Evolutionary conservation across 2,888 invertebrate species (phyloP).

Genomic region (Drosophila quinaria): DNA sequence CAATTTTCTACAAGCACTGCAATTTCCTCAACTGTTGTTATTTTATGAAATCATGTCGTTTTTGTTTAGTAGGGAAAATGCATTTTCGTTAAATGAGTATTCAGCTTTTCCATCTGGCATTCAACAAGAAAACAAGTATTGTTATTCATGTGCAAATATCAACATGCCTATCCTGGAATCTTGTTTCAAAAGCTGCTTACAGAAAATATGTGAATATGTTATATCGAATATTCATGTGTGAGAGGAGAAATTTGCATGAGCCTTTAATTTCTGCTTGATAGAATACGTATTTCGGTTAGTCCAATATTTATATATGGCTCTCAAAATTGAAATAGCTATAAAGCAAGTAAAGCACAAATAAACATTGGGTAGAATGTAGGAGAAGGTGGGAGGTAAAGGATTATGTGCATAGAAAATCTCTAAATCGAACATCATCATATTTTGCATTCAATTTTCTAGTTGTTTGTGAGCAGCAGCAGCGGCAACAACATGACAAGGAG

Average conservation of each 20-base stretch:
- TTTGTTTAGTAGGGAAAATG: slow-evolving; percentile 18
- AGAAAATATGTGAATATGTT: slow-evolving; percentile 4
- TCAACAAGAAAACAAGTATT: slow-evolving; percentile 2
- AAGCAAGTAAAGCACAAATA: background rate
- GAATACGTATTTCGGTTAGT: slow-evolving; percentile 41
- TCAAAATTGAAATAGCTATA: slow-evolving; percentile 45
- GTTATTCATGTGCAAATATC: slow-evolving; percentile 24
- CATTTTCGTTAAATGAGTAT: slow-evolving; percentile 38
- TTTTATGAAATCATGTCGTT: slow-evolving; percentile 17
- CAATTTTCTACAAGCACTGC: background rate
- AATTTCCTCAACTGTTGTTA: slow-evolving; percentile 23
- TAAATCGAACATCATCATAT: slow-evolving; percentile 72
- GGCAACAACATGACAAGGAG: slow-evolving; percentile 9
- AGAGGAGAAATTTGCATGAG: slow-evolving; percentile 37
- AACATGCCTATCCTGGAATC: slow-evolving; percentile 1
- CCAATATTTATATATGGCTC: slow-evolving; percentile 51
- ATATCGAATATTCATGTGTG: background rate
- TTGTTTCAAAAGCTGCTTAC: slow-evolving; percentile 38
- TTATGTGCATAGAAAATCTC: slow-evolving; percentile 52
- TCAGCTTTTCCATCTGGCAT: slow-evolving; percentile 26
- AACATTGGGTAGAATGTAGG: too few relatives aligned
- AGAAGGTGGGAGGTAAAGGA: background rate
- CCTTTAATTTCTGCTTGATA: slow-evolving; percentile 56
- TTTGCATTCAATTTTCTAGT: slow-evolving; percentile 66
- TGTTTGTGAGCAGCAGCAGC: slow-evolving; percentile 51